Base-by-base conservation (phyloP, 2,797 vertebrate species). In the Merluccius polli region DNA sequence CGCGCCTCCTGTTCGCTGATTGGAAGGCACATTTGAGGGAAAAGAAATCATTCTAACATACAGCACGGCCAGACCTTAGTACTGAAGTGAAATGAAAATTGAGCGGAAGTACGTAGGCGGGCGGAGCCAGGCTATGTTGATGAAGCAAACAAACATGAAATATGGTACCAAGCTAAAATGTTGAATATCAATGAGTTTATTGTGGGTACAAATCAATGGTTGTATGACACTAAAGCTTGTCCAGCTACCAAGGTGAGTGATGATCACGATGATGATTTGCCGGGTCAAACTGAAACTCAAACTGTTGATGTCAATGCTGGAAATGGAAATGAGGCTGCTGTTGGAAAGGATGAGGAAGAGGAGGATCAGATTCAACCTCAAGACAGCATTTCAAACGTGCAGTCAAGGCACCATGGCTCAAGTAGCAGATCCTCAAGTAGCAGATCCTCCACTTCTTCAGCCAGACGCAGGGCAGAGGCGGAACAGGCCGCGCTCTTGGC, bases 161-260 rank as follows among this genome's bases (percentile, higher is more conserved):
- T 12, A 24, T 73, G 73, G 48, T 73, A 33, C 24, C 31, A 73
- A 73, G 73, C 48, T 33, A 73, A 73, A 73, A 63, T 13, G 31
- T 33, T 73, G 4, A 29, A 29, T 30, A 8, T 68, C 12, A 72
- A 72, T 29, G 71, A 72, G 9, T 44, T 29, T 68, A 31, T 68
- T 29, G 9, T 31, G 13, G 65, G 24, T 29, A 29, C 24, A 68
- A 38, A 24, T 24, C 18, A 36, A 71, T 36, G 33, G 33, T 71
- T 71, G 35, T 4, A 3, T 36, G 33, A 18, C 24, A 44, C 13
- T 41, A 13, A 27, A 24, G 35, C n/a, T 73, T 59, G 52, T n/a
- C 27, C 65, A 68, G 52, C 18, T 35, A 52, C 44, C 16, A 52
- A 52, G 4, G 44, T 52, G 18, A 30, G 6, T 73, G 24, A 73